Conservation (phyloP, 2,113 vertebrate genomes). For the Cheirogaleus medius region DNA sequence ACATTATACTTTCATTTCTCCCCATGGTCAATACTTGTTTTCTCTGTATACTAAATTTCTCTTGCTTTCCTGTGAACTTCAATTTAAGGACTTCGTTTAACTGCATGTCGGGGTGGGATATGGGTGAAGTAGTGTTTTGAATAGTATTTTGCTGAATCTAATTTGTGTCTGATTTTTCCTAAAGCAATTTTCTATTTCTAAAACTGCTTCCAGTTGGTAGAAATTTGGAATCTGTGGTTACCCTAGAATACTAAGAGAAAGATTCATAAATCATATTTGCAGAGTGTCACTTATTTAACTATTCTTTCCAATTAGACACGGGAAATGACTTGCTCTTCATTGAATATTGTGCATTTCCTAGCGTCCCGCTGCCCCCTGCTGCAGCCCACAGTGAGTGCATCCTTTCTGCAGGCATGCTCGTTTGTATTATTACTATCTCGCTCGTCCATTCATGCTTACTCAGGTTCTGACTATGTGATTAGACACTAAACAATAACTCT, state of each 20-base stretch:
- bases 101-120: neutral
- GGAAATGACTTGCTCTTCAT: neutral
- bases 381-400: neutral
- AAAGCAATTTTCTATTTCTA: slow-evolving; percentile 14
- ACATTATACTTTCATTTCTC: accelerated
- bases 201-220: neutral
- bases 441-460: neutral
- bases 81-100: neutral
- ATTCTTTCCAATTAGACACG: neutral
- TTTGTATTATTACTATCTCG: neutral
- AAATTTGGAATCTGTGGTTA: neutral
- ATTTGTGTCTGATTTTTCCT: neutral
- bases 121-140: neutral
- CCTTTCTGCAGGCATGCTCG: neutral
- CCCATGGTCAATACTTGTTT: neutral
- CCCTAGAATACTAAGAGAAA: neutral
- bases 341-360: neutral
- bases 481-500: neutral
- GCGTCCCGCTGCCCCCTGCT: slow-evolving; percentile 66
- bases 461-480: neutral
- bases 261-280: neutral
- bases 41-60: neutral
- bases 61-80: neutral
- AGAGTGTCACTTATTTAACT: neutral
- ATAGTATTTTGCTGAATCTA: neutral